Conservation (phyloP, 2,888 invertebrate species). For the Hirtodrosophila cameraria region DNA sequence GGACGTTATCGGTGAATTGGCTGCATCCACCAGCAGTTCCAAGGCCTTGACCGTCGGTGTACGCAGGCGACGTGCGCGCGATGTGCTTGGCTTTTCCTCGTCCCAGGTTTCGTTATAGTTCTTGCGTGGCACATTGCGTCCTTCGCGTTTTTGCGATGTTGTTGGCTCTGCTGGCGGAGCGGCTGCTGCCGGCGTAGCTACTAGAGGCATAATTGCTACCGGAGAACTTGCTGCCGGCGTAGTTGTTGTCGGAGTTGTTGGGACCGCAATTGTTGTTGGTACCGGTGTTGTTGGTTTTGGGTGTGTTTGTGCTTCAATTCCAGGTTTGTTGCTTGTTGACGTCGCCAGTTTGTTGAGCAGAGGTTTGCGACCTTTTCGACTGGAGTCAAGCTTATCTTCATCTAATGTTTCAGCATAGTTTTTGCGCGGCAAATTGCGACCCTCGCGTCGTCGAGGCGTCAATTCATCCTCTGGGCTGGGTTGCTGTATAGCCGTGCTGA, state of each 20-base stretch:
- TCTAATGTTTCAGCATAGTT: slow-evolving; percentile 62
- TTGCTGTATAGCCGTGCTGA: slow-evolving; percentile 1
- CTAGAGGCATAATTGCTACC: too few species aligned
- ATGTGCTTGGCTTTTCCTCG: slow-evolving; percentile 46
- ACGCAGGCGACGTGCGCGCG: slow-evolving; percentile 53
- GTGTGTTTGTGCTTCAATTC: background rate
- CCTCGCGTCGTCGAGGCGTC: slow-evolving; percentile 63
- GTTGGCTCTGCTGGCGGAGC: slow-evolving; percentile 25
- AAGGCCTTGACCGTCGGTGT: slow-evolving; percentile 72
- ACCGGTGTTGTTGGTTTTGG: slow-evolving; percentile 23
- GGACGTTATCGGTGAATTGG: slow-evolving; percentile 52
- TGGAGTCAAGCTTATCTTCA: slow-evolving; percentile 38
- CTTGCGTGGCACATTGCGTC: slow-evolving; percentile 64
- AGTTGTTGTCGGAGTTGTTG: too few species aligned
- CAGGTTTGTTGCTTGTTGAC: slow-evolving; percentile 8
- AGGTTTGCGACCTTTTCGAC: slow-evolving; percentile 47
- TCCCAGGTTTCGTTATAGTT: slow-evolving; percentile 61
- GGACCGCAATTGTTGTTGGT: background rate
- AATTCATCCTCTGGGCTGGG: slow-evolving; percentile 45
- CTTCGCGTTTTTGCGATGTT: slow-evolving; percentile 56
- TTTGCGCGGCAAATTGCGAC: slow-evolving; percentile 62
- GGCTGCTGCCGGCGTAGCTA: too few species aligned
- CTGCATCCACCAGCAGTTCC: slow-evolving; percentile 51
- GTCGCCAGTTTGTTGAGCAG: slow-evolving; percentile 17
- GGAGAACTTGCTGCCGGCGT: too few species aligned